Evolutionary conservation across 2,888 invertebrate species (phyloP).

Genomic region (Nemurella pictetii): DNA sequence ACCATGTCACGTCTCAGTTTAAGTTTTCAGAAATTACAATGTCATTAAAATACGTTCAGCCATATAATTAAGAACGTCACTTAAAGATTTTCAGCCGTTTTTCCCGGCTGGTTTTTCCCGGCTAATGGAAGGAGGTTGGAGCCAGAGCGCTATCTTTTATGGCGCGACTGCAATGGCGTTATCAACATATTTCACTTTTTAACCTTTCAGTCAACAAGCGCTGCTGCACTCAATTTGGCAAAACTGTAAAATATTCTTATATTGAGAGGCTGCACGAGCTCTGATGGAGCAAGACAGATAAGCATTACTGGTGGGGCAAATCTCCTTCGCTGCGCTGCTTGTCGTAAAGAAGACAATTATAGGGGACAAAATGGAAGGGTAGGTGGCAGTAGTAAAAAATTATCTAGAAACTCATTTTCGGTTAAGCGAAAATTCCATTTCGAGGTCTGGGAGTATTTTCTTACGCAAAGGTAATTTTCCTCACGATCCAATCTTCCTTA

Average conservation of each 20-base stretch:
- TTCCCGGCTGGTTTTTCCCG: neutral
- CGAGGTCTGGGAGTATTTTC: constrained; percentile 35
- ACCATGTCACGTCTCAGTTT: neutral
- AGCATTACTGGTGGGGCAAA: neutral
- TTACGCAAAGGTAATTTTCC: constrained; percentile 36
- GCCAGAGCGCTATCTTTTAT: neutral
- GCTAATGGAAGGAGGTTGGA: no score
- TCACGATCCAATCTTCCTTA: constrained; percentile 37
- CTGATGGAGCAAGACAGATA: neutral
- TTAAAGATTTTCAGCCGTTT: neutral
- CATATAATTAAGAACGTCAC: neutral
- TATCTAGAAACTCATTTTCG: constrained; percentile 32
- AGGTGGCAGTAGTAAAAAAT: constrained; percentile 18
- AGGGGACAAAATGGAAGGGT: neutral
- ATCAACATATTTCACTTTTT: neutral
- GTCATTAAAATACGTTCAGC: neutral
- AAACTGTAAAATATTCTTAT: neutral
- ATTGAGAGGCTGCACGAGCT: neutral
- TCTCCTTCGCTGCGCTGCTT: no score
- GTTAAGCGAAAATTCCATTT: constrained; percentile 36
- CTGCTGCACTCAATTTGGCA: neutral
- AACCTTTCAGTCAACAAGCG: neutral
- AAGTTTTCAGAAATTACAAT: neutral
- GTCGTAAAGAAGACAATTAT: constrained; percentile 20
- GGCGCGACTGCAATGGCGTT: neutral